A percentile compares a stretch with the other conserved stretches of the same genome.
phyloP scores from a whole-genome alignment of 2,797 vertebrate genomes.

The Eurystomus glaucurus region DNA sequence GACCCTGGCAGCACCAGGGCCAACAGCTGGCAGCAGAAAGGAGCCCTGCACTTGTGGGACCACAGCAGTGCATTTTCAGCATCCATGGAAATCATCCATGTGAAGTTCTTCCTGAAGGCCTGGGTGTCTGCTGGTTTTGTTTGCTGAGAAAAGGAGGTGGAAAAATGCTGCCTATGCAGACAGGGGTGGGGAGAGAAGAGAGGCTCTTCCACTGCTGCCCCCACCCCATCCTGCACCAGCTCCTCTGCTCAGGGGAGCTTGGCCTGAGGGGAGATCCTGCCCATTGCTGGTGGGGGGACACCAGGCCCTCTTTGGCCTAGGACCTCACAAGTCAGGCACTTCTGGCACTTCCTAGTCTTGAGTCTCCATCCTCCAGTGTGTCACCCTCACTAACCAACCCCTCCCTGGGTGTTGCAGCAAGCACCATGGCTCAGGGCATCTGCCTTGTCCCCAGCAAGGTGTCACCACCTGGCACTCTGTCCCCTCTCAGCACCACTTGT shows the following conservation, averaged over 20 bases:
- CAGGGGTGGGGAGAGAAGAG: background rate
- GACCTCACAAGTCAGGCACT: background rate
- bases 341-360: background rate
- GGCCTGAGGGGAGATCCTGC: background rate
- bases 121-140: background rate
- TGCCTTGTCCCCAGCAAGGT: background rate
- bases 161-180: background rate
- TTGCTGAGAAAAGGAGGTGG: background rate
- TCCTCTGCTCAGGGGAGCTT: background rate
- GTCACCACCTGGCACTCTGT: background rate
- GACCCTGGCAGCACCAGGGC: background rate
- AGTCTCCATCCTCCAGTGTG: background rate
- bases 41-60: rapidly evolving
- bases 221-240: rapidly evolving
- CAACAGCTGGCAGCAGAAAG: background rate
- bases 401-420: background rate
- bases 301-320: background rate
- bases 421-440: background rate
- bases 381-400: background rate
- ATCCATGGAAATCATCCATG: background rate
- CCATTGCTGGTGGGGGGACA: background rate
- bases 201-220: background rate
- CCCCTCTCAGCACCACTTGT: background rate
- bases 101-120: background rate
- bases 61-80: rapidly evolving